A percentile compares a stretch with the other conserved stretches of the same genome.
Conservation (phyloP, 2,888 invertebrate genomes). For the Uloborus plumipes region DNA sequence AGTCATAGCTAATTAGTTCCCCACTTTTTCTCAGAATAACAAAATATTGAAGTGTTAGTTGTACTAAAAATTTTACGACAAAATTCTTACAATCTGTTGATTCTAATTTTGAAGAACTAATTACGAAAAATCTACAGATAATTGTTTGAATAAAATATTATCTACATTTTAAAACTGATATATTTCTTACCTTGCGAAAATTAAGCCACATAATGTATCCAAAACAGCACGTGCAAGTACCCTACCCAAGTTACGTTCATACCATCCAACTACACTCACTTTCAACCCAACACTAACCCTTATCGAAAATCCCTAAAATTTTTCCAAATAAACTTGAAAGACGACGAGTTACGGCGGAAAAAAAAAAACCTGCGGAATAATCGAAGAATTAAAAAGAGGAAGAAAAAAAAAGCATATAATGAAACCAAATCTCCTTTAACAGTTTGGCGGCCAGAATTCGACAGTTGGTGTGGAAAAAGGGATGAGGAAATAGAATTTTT, state of each 20-base stretch:
- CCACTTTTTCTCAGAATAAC: no score
- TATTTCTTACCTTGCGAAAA: no score
- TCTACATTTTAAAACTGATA: no score
- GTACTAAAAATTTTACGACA: no score
- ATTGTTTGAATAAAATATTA: no score
- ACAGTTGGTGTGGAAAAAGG: constrained; percentile 40
- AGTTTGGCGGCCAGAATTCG: constrained; percentile 24
- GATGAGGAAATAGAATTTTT: constrained; percentile 42
- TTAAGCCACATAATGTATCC: no score
- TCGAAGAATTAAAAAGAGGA: not conserved
- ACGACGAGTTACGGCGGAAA: not conserved
- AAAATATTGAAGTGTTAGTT: no score
- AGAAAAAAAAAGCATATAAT: constrained; percentile 9
- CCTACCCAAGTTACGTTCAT: constrained; percentile 38
- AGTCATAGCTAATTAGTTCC: no score
- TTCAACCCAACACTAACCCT: constrained; percentile 42
- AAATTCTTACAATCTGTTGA: no score
- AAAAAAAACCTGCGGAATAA: constrained; percentile 2
- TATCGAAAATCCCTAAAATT: constrained; percentile 29
- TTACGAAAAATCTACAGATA: no score
- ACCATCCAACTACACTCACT: constrained; percentile 56
- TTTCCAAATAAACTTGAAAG: constrained; percentile 60
- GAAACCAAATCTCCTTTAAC: constrained; percentile 46
- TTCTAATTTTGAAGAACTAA: no score
- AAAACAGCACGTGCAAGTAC: no score